Evolutionary conservation across 2,797 vertebrate species (phyloP), one percentile per base, ranked within the genome.

Genomic region (Neosilurus mollespiculum): DNA sequence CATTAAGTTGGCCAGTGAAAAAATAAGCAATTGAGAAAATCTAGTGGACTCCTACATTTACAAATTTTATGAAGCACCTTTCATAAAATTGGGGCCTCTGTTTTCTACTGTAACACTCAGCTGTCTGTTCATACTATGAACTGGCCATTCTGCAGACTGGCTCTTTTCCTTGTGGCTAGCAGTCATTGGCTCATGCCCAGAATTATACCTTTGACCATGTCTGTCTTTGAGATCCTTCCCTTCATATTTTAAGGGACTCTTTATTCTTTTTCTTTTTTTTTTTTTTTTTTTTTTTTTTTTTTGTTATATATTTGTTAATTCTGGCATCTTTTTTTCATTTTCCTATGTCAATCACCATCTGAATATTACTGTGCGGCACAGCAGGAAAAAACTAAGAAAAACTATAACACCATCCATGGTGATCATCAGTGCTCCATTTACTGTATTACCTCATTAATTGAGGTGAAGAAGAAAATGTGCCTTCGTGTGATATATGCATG

Each of bases 11-110:
- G 86, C n/a, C 79, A 88, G 91, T 89, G 90, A 91, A 92, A 92
- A 92, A 92, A 94, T 89, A 92, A 92, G 88, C 75, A 61, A 43
- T 77, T 81, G 58, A 83, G 88, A 89, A 89, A 82, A 78, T 85
- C 53, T 64, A 86, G 67, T 49, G 72, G 87, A 85, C 93, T 89
- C 93, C 92, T 93, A 89, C 88, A 88, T 92, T 95, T 94, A 92
- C 92, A 90, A 76, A 89, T 89, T 72, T 92, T 92, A 93, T 93
- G 92, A 93, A 93, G 90, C 90, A 88, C 92, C 92, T 93, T 94
- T 94, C 90, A 94, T 93, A 91, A 89, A 71, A 80, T 12, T 15
- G 75, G 82, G 88, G 56, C 85, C 87, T 75, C 80, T 76, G 82
- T 78, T 85, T 83, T 89, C 87, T 91, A 89, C 88, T 84, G 3